Base-by-base conservation (phyloP, 2,888 invertebrate species). In the Polydrusus pterygomalis region DNA sequence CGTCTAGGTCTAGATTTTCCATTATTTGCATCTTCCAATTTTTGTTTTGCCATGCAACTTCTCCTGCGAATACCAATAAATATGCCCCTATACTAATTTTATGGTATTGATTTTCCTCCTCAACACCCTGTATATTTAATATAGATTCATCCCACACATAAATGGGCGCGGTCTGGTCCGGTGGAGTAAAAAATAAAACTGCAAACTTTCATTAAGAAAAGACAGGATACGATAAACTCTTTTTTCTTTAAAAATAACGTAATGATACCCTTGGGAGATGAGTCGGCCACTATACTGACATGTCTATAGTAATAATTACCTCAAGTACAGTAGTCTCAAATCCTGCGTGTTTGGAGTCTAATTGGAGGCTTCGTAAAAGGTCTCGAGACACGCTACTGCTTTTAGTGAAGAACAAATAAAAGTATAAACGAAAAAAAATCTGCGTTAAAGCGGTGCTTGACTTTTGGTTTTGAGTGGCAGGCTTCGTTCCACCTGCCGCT, bases 381-480 rank as follows among this genome's bases (percentile, higher is more conserved):
- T 49, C 58, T 49, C 30, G 38, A 20, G 18, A 51, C 74, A 74
- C 49, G 74, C 74, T 74, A 74, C 68, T 30, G 68, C 62, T 54
- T 64, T 64, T 64, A 64, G 47, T 18, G 38, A 10, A 60, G 17
- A 18, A 15, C 38, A 60, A 60, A 60, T 60, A 60, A 60, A 60
- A 60, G 58, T 38, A 38, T 60, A 11, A 11, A 38, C 2, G 38
- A 38, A n/a, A 56, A 38, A n/a, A 47, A 47, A 17, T 3, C 45
- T 1, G 2, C 9, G 8, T 38, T 15, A 34, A 60, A 11, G n/a
- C 38, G 17, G 10, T 60, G 17, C 58, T 60, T 38, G 58, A 38
- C 58, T 60, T 60, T 60, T 60, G 2, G 9, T 11, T 5, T 17
- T 11, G 58, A 60, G 38, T 30, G 15, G 58, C 58, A 60, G 58